Evolutionary conservation across 2,888 invertebrate genomes (phyloP).

Genomic region (Phymatocera aterrima): DNA sequence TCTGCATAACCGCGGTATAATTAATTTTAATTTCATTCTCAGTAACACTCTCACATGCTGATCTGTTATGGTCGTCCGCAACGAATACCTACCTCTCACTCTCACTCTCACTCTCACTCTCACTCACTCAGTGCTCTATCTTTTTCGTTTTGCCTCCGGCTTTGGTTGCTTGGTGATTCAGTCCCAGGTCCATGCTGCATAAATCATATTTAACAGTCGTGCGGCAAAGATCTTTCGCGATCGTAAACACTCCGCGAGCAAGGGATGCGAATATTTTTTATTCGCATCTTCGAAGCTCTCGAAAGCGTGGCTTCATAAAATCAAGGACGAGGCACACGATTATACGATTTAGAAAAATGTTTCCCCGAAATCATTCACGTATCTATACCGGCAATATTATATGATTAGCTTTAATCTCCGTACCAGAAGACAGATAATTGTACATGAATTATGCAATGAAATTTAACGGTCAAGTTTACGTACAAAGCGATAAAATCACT

Average conservation of each 20-base stretch:
- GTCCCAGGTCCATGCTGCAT: slow-evolving; percentile 29
- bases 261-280: slow-evolving; percentile 34
- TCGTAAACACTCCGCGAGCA: slow-evolving; percentile 56
- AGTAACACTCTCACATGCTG: neutral
- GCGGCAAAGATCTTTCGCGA: slow-evolving; percentile 58
- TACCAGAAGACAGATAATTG: neutral
- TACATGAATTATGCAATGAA: too few species aligned
- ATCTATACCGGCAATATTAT: too few species aligned
- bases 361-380: slow-evolving; percentile 11
- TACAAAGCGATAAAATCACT: neutral
- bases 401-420: neutral
- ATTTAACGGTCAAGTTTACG: neutral
- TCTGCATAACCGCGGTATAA: neutral
- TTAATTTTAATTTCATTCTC: slow-evolving; percentile 35
- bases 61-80: neutral
- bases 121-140: neutral
- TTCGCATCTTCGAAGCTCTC: neutral
- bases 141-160: slow-evolving; percentile 5
- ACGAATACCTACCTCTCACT: neutral
- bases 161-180: slow-evolving; percentile 20
- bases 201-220: slow-evolving; percentile 48
- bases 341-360: neutral
- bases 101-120: neutral
- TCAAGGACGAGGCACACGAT: neutral
- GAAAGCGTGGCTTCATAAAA: neutral